Evolutionary conservation across 2,888 invertebrate genomes (phyloP), one percentile per base, ranked within the genome.

Genomic region (Leptarthrus brevirostris): DNA sequence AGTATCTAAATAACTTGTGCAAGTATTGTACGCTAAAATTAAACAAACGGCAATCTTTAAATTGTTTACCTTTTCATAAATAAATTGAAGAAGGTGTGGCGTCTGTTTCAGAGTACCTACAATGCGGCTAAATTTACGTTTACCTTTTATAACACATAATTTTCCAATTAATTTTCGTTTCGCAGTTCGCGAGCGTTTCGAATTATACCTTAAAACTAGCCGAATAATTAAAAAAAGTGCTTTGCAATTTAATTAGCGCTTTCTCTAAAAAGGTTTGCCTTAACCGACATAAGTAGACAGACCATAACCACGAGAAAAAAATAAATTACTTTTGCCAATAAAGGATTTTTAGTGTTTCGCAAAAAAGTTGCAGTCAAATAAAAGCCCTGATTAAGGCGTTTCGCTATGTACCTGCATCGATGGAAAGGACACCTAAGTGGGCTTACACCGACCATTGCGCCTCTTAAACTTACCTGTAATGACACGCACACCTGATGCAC

Each of bases 401-500:
- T 30, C 30, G 3, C 30, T 5, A 8, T 30, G 3, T 30, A 30
- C 8, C 8, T 0, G 2, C 40, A 12, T 3, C 40, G 40, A 40
- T n/a, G n/a, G 8, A 12, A 40, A n/a, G 40, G n/a, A n/a, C 40
- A 12, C 40, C 3, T 12, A 36, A 34, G 34, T 58, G 36, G 10
- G n/a, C 14, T 36, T 20, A 58, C 56, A 58, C 16, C 10, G 8
- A 30, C 16, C 12, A 34, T 16, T 16, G 54, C 12, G 12, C 10
- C 40, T n/a, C 12, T 40, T 40, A 12, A 40, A 12, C n/a, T 40
- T n/a, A 40, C 40, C 56, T 30, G 34, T 34, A 58, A 58, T 36
- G 36, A 18, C 58, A 58, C 58, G 58, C 58, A 58, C 12, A 22
- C 40, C 58, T 36, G 58, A 16, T 36, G 36, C 18, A 20, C 58